phyloP scores from a whole-genome alignment of 1,140 invertebrate species.

The Carposina sasakii region DNA sequence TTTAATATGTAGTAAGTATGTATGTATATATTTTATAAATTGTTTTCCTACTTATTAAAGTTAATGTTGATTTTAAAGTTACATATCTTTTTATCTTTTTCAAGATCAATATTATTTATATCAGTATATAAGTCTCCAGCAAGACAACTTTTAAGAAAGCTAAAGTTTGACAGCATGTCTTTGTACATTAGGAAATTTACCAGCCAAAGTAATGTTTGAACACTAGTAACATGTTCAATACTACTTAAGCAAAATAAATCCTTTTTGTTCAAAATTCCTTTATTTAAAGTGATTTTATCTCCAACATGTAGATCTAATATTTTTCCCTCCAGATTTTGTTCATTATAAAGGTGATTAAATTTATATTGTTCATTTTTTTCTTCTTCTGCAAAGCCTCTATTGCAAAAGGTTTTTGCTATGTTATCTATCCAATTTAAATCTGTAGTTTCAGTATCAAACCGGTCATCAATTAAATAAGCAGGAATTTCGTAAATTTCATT shows the following conservation, averaged over 20 bases:
- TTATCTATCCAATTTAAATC: too few species aligned
- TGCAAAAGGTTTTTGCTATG: too few species aligned
- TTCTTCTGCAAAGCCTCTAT: too few species aligned
- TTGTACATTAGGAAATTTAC: neutral
- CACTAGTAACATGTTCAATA: neutral
- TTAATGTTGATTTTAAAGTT: neutral
- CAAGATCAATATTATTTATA: neutral
- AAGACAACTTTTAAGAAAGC: conserved; percentile 6
- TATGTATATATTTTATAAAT: too few species aligned
- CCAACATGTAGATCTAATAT: neutral
- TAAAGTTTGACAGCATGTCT: conserved; percentile 6
- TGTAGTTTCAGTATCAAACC: too few species aligned
- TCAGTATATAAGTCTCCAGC: neutral
- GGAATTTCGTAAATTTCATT: neutral
- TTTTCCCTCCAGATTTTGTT: neutral
- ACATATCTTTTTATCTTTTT: neutral
- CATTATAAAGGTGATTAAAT: too few species aligned
- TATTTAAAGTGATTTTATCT: conserved; percentile 1
- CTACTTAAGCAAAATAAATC: conserved; percentile 3
- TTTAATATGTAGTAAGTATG: too few species aligned
- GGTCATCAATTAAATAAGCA: neutral
- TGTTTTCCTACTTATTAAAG: too few species aligned
- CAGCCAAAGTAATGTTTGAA: conserved; percentile 1
- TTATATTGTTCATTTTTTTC: too few species aligned
- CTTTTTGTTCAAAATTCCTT: conserved; percentile 2